Evolutionary conservation across 1,140 invertebrate genomes (phyloP), one percentile per base, ranked within the genome.

Genomic region (Acromyrmex echinatior): DNA sequence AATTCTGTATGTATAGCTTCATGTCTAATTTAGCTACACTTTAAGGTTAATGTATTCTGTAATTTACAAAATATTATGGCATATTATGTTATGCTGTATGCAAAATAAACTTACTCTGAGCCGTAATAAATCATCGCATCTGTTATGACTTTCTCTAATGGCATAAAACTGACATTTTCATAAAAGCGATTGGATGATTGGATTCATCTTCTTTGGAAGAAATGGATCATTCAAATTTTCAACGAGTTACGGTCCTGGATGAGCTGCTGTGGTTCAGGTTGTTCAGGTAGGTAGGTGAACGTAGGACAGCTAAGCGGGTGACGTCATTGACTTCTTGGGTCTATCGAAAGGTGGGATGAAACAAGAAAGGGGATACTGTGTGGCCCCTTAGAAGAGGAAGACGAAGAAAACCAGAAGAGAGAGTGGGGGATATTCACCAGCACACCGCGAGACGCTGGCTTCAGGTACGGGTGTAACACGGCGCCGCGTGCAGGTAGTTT

Each of bases 381-480:
- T 68, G 53, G 82, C 62, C 56, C 51, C 65, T 70, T 62, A 62
- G 85, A 88, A 90, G 92, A 90, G 88, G 89, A 90, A 89, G 84
- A 87, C 77, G 86, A 87, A 87, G 90, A 87, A 39, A 74, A 85
- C 84, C 86, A 45, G 53, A 7, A 86, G 35, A 56, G 74, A 92
- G 60, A 88, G 92, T 91, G 93, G 94, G 94, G 94, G 94, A 91
- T 90, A 90, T 92, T 92, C 95, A 90, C 90, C 90, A 92, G 92
- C 92, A 89, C 91, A 92, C 91, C 91, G 85, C 87, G 91, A 94
- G 93, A 92, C 89, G 92, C 90, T 92, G 91, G 88, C 92, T 91
- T 92, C 93, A 94, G 93, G 93, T 94, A 94, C 92, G 93, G 93
- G 91, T 90, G 91, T 91, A 45, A 45, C 39, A 92, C 91, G 92